Percentiles rank a stretch among this genome's conserved stretches.
Conservation (phyloP, 2,888 invertebrate genomes). For the Harmothoe impar region DNA sequence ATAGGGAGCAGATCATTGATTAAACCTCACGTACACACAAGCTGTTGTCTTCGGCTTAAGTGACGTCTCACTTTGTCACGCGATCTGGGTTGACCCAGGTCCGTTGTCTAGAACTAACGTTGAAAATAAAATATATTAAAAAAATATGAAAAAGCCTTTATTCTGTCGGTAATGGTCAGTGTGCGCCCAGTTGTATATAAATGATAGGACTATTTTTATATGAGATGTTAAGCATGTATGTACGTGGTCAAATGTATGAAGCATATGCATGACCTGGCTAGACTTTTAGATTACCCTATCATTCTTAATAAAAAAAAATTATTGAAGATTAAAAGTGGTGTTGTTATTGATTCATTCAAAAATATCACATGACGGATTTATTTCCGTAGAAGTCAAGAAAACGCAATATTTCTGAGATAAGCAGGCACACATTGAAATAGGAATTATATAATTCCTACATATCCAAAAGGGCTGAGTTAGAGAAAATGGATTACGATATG, state of each 20-base stretch:
- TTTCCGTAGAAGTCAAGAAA: too few species aligned
- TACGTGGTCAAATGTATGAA: slow-evolving; percentile 52
- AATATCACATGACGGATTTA: too few species aligned
- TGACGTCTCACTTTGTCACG: slow-evolving; percentile 50
- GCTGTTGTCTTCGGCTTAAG: slow-evolving; percentile 43
- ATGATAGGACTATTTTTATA: slow-evolving; percentile 63
- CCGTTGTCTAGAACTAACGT: slow-evolving; percentile 9
- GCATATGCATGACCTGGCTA: slow-evolving; percentile 49
- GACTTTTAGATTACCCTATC: slow-evolving; percentile 63
- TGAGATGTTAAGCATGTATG: slow-evolving; percentile 56
- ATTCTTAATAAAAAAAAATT: slow-evolving; percentile 63
- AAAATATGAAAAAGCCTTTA: slow-evolving; percentile 31
- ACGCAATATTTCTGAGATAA: too few species aligned
- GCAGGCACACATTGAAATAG: too few species aligned
- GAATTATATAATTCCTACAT: too few species aligned
- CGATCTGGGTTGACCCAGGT: slow-evolving; percentile 37
- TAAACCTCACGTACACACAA: slow-evolving; percentile 22
- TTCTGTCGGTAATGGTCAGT: slow-evolving; percentile 38
- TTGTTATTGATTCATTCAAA: not conserved
- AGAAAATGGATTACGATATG: too few species aligned
- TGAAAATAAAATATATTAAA: not conserved
- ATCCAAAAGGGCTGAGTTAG: too few species aligned
- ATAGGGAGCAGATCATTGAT: not conserved
- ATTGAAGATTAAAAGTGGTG: slow-evolving; percentile 49
- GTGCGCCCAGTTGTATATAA: slow-evolving; percentile 60